Evolutionary conservation across 2,888 invertebrate species (phyloP).

Genomic region (Corythucha ciliata): DNA sequence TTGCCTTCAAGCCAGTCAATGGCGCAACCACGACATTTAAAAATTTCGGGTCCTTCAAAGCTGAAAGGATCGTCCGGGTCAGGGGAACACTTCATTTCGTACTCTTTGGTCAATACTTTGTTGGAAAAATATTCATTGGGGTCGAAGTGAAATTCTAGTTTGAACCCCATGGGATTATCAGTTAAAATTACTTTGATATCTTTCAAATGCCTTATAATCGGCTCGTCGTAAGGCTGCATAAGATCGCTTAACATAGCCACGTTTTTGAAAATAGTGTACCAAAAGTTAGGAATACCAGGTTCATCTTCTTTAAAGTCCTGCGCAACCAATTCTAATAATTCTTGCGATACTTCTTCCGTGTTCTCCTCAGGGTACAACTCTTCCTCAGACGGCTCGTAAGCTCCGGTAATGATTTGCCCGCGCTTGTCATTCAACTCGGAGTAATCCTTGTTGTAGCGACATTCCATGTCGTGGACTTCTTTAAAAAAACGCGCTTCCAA

Average conservation of each 20-base stretch:
- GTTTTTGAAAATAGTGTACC: conserved; percentile 90
- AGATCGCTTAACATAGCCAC: conserved; percentile 76
- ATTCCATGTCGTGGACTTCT: conserved; percentile 74
- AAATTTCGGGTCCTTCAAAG: conserved; percentile 92
- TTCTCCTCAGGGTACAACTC: conserved; percentile 27
- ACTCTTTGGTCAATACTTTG: conserved; percentile 80
- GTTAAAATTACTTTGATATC: conserved; percentile 62
- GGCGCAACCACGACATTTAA: conserved; percentile 79
- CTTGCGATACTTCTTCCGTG: conserved; percentile 15
- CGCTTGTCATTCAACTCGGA: conserved; percentile 20
- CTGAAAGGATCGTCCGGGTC: conserved; percentile 77
- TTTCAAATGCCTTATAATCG: conserved; percentile 72
- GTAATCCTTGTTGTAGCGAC: conserved; percentile 59
- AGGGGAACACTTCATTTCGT: conserved; percentile 78
- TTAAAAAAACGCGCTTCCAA: conserved; percentile 66
- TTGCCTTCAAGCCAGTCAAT: conserved; percentile 97
- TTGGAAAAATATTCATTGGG: conserved; percentile 86
- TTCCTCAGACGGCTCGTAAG: conserved; percentile 24
- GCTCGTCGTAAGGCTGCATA: conserved; percentile 82
- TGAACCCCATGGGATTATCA: conserved; percentile 61
- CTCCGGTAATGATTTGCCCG: conserved; percentile 23
- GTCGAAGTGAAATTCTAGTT: conserved; percentile 83
- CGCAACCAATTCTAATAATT: conserved; percentile 21
- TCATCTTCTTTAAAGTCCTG: conserved; percentile 23
- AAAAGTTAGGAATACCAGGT: conserved; percentile 83